Evolutionary conservation across 2,888 invertebrate species (phyloP), one percentile per base, ranked within the genome.

Genomic region (Parapristionchus giblindavisi): DNA sequence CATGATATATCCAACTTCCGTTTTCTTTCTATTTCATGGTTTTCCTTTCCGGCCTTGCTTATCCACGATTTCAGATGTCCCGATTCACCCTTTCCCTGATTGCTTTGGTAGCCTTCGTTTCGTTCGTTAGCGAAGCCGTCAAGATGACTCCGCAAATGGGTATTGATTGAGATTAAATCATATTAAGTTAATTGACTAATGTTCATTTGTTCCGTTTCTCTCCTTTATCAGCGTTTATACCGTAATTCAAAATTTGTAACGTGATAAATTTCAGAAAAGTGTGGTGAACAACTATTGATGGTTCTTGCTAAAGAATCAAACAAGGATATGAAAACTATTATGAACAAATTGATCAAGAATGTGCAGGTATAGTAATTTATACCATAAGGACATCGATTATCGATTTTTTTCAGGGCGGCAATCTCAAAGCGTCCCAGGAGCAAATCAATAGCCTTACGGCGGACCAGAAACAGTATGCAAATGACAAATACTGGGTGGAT

Each of bases 111-210:
- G 52, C 52, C 24, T n/a, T 34, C 24, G n/a, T 36, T 11, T n/a
- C n/a, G n/a, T 32, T 52, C 52, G 24, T 52, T 14, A 14, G 24
- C 0, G 68, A 52, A 0, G 68, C 70, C 40, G 56, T 71, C 54
- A 71, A 71, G 56, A 38, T 71, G 40, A 71, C 56, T 29, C 70
- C 70, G 2, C 70, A 71, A 32, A 71, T 71, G 70, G 70, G 70
- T 71, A 56, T 32, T 54, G 24, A 48, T 48, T 36, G 34, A 4
- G 24, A 29, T 27, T 29, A n/a, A 11, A 8, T 5, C 11, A 4
- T 32, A 32, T 27, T 32, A 17, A 29, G 5, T 27, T 4, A 8
- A 4, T 58, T 58, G 17, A 32, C 3, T n/a, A 6, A 4, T 21
- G 58, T 8, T 29, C 29, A 21, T 27, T 63, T 24, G 8, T 8